Base-by-base conservation (phyloP, 2,113 vertebrate species). In the Sebastes fasciatus region DNA sequence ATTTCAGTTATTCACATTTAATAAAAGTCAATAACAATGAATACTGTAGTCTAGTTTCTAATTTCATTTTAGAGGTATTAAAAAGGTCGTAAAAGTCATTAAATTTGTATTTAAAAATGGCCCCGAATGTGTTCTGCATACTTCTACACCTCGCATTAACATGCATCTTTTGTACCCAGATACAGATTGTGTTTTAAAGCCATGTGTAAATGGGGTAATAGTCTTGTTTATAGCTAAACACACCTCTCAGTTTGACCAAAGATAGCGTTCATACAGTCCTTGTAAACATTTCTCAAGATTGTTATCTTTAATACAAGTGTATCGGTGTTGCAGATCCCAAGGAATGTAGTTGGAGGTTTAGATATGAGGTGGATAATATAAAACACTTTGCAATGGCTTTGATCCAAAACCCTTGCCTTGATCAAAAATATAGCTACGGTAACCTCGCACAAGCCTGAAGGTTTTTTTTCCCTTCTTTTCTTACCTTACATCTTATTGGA, bases 281-380 rank as follows among this genome's bases (percentile, higher is more conserved):
- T 64, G 52, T 51, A 63, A 78, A 61, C 21, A 26, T 21, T 67
- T 17, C 57, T 74, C n/a, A 40, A 49, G 48, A 57, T 48, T 26
- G 61, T 62, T 49, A 49, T 71, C 46, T 57, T 49, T 60, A 60
- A 73, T 60, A 5, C 10, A 6, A 71, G 9, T 21, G n/a, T n/a
- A 55, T 65, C 34, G 1, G 8, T 14, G 40, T 51, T 54, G 19
- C 69, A 51, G 58, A 26, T 11, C 42, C 7, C 34, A 46, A 12
- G 10, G 40, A 57, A 55, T 57, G 19, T 63, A n/a, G 21, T 80
- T 57, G 72, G 23, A 9, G 60, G 54, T 70, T 76, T 55, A 13
- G 7, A 42, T 49, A 43, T 19, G 4, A 64, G 42, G 19, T 64
- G 13, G 0, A 71, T 66, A 19, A 83, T 17, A 0, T 4, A 42